Conservation (phyloP, 2,888 invertebrate species). For the Pyrrhosoma nymphula region DNA sequence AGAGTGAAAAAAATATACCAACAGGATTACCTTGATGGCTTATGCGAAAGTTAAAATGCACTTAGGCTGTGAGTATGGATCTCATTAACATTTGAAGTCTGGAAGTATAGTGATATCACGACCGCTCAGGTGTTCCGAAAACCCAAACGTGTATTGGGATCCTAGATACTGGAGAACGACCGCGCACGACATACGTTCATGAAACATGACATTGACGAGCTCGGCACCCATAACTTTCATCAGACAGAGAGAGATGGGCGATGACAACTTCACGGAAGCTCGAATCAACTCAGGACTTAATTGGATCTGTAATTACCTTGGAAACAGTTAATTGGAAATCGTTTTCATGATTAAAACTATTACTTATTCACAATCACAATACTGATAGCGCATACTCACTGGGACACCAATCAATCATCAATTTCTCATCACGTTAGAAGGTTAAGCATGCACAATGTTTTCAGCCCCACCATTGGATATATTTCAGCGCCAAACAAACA, state of each 20-base stretch:
- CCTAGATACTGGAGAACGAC: no score
- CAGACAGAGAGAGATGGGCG: background rate
- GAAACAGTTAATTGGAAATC: background rate
- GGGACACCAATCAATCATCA: background rate
- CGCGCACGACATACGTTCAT: background rate
- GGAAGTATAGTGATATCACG: no score
- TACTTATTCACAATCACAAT: background rate
- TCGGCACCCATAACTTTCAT: background rate
- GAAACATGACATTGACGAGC: background rate
- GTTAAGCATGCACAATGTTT: no score
- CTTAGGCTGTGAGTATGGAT: no score
- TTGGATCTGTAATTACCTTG: background rate
- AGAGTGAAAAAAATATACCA: no score
- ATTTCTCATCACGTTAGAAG: background rate
- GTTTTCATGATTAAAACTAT: background rate
- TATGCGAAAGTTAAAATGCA: no score
- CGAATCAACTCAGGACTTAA: background rate
- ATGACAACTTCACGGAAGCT: background rate
- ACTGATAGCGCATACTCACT: background rate
- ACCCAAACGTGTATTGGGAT: no score
- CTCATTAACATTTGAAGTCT: no score
- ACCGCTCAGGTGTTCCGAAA: no score
- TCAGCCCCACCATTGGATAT: no score
- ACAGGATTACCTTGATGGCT: no score
- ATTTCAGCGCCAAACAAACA: no score